These are phyloP conservation scores for Caranx ignobilis DNA, from an alignment of 2,113 vertebrate genomes.

Conservation along the genomic window DNA sequence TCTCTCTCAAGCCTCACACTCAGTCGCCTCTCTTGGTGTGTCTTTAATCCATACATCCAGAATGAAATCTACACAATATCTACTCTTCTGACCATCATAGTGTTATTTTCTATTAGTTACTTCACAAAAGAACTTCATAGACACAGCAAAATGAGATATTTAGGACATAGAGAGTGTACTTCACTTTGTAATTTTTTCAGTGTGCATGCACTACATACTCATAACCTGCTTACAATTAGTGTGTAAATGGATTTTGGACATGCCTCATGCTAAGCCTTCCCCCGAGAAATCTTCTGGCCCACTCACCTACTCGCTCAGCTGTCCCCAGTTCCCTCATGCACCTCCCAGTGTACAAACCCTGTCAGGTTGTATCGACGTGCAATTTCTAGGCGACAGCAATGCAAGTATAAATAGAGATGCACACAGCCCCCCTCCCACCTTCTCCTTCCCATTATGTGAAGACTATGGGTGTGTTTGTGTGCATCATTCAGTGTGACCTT, in stretches of 20 bases:
- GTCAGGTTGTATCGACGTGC: not conserved
- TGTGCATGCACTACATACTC: not conserved
- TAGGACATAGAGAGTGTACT: not conserved
- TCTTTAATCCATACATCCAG: not conserved
- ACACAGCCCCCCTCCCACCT: not conserved
- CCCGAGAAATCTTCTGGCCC: conserved; percentile 4
- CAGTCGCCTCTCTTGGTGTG: not conserved
- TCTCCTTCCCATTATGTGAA: not conserved
- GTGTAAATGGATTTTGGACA: not conserved
- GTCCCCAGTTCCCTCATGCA: not conserved
- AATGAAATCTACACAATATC: not conserved
- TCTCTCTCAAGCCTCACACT: not conserved
- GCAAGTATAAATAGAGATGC: not conserved
- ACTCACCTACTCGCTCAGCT: conserved; percentile 18
- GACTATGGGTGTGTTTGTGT: conserved; percentile 9
- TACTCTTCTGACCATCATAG: not conserved
- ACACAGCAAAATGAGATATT: not conserved
- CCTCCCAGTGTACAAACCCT: not conserved
- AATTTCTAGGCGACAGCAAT: not conserved
- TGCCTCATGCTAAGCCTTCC: not conserved
- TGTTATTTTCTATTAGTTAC: not conserved
- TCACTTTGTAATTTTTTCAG: not conserved
- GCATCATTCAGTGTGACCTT: conserved; percentile 48
- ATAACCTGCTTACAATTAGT: not conserved
- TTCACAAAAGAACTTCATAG: not conserved